Percentiles rank a stretch among this genome's conserved stretches.
These are phyloP conservation scores for Taeniopygia guttata DNA, from an alignment of 2,797 vertebrate genomes.

Conservation along the genomic window DNA sequence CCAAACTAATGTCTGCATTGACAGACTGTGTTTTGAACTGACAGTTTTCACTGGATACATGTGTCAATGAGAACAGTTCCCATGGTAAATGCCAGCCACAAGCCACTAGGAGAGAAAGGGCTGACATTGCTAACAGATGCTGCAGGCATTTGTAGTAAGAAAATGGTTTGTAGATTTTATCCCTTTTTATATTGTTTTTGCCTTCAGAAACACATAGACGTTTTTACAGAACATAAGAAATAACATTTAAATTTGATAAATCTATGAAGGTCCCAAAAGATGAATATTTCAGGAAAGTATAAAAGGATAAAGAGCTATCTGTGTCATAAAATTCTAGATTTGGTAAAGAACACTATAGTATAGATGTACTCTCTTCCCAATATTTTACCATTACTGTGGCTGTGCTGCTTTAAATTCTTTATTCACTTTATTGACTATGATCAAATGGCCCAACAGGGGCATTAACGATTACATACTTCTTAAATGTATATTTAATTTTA, in stretches of 20 bases:
- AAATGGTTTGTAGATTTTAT: neutral
- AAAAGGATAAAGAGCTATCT: neutral
- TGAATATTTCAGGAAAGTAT: neutral
- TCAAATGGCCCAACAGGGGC: neutral
- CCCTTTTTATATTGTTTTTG: neutral
- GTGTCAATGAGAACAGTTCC: neutral
- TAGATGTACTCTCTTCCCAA: neutral
- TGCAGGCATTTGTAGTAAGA: neutral
- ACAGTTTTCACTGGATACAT: neutral
- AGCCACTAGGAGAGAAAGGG: neutral
- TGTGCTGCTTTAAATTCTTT: neutral
- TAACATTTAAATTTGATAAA: constrained; percentile 17
- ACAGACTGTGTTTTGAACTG: neutral
- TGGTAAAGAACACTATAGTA: neutral
- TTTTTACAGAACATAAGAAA: neutral
- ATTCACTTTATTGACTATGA: neutral
- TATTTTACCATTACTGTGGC: neutral
- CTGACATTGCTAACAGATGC: neutral
- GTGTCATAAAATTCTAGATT: neutral
- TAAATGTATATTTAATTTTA: neutral
- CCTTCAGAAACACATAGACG: neutral
- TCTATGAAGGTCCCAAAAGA: neutral
- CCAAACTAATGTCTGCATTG: neutral
- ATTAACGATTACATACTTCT: neutral
- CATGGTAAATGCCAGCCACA: neutral